Percentiles rank a stretch among this genome's conserved stretches.
Conservation (phyloP, 2,113 vertebrate genomes). For the Lophotis ruficrista region DNA sequence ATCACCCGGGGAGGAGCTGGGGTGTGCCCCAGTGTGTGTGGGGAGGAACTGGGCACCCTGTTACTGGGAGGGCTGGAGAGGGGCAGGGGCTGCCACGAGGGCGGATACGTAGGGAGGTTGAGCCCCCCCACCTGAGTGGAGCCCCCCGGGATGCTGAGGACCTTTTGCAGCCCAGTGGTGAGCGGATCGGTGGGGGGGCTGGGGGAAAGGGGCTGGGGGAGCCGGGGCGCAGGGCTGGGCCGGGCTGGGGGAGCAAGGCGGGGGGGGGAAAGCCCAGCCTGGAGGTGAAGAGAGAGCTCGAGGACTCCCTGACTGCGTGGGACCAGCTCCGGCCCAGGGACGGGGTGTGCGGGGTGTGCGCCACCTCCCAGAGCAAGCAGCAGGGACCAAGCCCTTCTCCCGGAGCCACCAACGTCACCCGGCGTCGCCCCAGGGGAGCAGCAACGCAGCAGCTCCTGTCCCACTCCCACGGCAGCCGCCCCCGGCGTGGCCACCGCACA, state of each 20-base stretch:
- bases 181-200: rapidly evolving
- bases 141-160: neutral
- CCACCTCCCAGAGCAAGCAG: slow-evolving; percentile 27
- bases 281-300: neutral
- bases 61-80: neutral
- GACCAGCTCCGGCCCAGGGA: neutral
- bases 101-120: rapidly evolving
- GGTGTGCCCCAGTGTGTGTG: rapidly evolving
- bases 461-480: neutral
- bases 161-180: rapidly evolving
- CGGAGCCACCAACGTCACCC: slow-evolving; percentile 21
- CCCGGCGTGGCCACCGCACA: rapidly evolving
- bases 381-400: slow-evolving; percentile 30
- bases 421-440: neutral
- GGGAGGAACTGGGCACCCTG: neutral
- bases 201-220: neutral
- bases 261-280: neutral
- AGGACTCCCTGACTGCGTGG: neutral
- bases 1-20: neutral
- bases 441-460: neutral
- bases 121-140: rapidly evolving
- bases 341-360: slow-evolving; percentile 5
- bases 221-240: neutral
- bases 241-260: neutral
- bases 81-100: neutral